Conservation (phyloP, 2,797 vertebrate genomes). For the Lutjanus argentimaculatus region DNA sequence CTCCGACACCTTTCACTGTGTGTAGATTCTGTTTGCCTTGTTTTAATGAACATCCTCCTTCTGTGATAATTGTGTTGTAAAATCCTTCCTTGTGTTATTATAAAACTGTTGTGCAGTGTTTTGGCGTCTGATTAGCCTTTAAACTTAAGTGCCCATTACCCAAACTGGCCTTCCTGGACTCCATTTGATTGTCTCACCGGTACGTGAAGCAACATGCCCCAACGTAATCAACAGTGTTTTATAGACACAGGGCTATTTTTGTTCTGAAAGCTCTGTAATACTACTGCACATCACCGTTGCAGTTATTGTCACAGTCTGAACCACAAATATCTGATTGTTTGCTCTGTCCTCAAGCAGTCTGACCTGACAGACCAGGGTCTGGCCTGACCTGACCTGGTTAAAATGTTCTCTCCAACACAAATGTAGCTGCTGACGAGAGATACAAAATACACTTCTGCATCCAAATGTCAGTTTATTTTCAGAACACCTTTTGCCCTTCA, state of each 20-base stretch:
- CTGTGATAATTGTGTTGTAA: conserved; percentile 6
- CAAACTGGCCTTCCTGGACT: neutral
- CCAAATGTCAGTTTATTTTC: conserved; percentile 10
- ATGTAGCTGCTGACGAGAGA: conserved; percentile 1
- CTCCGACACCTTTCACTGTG: neutral
- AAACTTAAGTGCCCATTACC: neutral
- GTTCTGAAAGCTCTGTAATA: neutral
- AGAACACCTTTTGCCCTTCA: neutral
- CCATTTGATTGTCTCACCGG: neutral
- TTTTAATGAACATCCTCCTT: conserved; percentile 23
- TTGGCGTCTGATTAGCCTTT: conserved; percentile 5
- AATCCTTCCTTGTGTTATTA: neutral
- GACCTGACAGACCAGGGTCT: conserved; percentile 16
- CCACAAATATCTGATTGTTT: conserved; percentile 26
- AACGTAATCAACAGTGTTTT: neutral
- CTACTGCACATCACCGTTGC: neutral
- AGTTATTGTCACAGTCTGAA: conserved; percentile 13
- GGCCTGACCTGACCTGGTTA: conserved; percentile 18
- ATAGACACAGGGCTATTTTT: neutral
- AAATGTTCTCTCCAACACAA: conserved; percentile 23
- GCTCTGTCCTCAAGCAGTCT: conserved; percentile 3
- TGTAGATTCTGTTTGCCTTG: neutral
- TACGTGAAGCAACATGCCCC: neutral
- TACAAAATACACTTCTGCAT: conserved; percentile 5
- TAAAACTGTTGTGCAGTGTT: neutral